Base-by-base conservation (phyloP, 2,113 vertebrate genomes). In the Pavo muticus region DNA sequence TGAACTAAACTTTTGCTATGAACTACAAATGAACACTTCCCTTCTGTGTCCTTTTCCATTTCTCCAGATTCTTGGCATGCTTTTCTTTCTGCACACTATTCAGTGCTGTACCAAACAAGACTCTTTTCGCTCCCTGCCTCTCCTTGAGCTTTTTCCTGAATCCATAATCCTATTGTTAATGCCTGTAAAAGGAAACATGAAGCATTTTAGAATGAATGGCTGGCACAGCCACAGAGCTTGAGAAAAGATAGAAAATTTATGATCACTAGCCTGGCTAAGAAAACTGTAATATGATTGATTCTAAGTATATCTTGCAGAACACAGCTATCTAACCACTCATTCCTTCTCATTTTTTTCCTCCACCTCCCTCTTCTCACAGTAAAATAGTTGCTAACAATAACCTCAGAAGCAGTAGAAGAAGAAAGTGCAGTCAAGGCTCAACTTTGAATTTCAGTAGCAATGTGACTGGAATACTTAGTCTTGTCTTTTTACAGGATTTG, bases 241-340 rank as follows among this genome's bases (percentile, higher is more conserved):
- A 45, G 68, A 76, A 93, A 91, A 86, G 75, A 77, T 48, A 60
- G 11, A 90, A 44, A 65, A 94, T 94, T 94, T 90, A 78, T 87
- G 85, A 94, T 94, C 88, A 54, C 70, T 67, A 63, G 23, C 11
- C 27, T 88, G 44, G 32, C 67, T 96, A 67, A 91, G 65, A 87
- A 91, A 96, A 91, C 69, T 90, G 70, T 73, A 72, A 81, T 69
- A 75, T 90, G 79, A 91, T 87, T 84, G 79, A 88, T 90, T 95
- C 87, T 94, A 96, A 96, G 82, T 91, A 85, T 94, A 91, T 90
- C 76, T 93, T 95, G 57, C 79, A 95, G 90, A 94, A 71, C 16
- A 40, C 20, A 84, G 61, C 57, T 80, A 81, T 91, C 91, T 75
- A 94, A 84, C 56, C 61, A 86, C 87, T 94, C 71, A 57, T 90